phyloP scores from a whole-genome alignment of 2,888 invertebrate genomes.

The Athetis lepigone region DNA sequence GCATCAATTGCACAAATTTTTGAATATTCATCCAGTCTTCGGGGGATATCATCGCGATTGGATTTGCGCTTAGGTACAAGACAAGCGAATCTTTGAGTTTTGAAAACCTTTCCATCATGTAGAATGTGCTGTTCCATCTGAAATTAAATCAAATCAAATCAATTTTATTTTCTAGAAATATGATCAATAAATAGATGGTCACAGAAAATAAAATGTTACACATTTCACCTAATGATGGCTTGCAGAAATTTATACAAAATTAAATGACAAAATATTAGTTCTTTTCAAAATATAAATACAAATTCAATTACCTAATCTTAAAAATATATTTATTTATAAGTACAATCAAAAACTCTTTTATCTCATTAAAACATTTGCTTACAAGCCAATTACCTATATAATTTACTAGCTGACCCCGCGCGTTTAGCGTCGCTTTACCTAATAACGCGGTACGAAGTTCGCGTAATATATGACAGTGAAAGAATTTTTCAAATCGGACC shows the following conservation, averaged over 20 bases:
- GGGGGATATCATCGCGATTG: slow-evolving; percentile 43
- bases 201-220: slow-evolving; percentile 10
- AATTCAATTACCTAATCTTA: slow-evolving; percentile 31
- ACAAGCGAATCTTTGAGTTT: slow-evolving; percentile 48
- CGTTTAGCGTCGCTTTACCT: no score
- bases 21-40: slow-evolving; percentile 53
- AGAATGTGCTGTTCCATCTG: slow-evolving; percentile 49
- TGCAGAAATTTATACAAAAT: slow-evolving; percentile 31
- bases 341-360: slow-evolving; percentile 27
- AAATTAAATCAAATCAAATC: slow-evolving; percentile 14
- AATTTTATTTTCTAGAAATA: slow-evolving; percentile 30
- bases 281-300: slow-evolving; percentile 33
- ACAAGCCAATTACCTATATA: no score
- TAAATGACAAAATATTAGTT: slow-evolving; percentile 21
- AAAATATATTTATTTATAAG: slow-evolving; percentile 30
- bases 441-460: no score
- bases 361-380: slow-evolving; percentile 13
- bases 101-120: slow-evolving; percentile 45
- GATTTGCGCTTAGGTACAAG: slow-evolving; percentile 48
- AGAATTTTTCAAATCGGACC: no score
- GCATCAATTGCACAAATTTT: slow-evolving; percentile 34
- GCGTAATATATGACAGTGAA: no score
- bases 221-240: slow-evolving; percentile 12
- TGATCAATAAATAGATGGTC: slow-evolving; percentile 29
- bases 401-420: no score